A percentile compares a stretch with the other conserved stretches of the same genome.
Conservation (phyloP, 2,888 invertebrate species). For the Cephus runcator region DNA sequence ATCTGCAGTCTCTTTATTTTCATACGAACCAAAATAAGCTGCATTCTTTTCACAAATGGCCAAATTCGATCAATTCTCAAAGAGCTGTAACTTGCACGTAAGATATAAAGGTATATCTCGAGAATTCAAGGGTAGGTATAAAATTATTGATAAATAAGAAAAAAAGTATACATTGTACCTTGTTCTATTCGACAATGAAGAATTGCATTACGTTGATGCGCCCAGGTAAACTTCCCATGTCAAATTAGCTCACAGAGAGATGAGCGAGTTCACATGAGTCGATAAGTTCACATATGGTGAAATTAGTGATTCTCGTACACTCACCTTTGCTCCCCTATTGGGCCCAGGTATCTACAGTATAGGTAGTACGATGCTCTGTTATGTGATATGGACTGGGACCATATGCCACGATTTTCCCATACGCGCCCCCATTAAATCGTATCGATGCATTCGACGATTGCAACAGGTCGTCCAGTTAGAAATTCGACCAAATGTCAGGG, state of each 20-base stretch:
- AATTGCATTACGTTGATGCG: background rate
- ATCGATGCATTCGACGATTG: conserved; percentile 28
- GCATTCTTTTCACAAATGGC: background rate
- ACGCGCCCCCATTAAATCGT: conserved; percentile 19
- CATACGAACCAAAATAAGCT: background rate
- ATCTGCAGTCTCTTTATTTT: background rate
- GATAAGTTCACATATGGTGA: conserved; percentile 26
- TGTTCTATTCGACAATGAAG: background rate
- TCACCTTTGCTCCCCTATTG: conserved; percentile 1
- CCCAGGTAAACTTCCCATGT: conserved; percentile 54
- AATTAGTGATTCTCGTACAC: conserved; percentile 8
- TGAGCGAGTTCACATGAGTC: conserved; percentile 53
- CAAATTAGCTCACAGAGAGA: conserved; percentile 49
- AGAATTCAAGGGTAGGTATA: background rate
- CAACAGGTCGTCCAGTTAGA: conserved; percentile 41
- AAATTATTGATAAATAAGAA: background rate
- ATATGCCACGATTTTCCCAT: conserved; percentile 57
- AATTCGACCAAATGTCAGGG: background rate
- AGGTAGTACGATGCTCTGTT: conserved; percentile 26
- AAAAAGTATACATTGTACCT: background rate
- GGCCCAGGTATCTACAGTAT: background rate
- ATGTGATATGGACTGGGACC: conserved; percentile 42
- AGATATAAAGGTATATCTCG: background rate
- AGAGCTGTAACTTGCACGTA: background rate
- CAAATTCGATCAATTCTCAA: background rate